phyloP scores from a whole-genome alignment of 2,888 invertebrate genomes.

The Tinea trinotella region DNA sequence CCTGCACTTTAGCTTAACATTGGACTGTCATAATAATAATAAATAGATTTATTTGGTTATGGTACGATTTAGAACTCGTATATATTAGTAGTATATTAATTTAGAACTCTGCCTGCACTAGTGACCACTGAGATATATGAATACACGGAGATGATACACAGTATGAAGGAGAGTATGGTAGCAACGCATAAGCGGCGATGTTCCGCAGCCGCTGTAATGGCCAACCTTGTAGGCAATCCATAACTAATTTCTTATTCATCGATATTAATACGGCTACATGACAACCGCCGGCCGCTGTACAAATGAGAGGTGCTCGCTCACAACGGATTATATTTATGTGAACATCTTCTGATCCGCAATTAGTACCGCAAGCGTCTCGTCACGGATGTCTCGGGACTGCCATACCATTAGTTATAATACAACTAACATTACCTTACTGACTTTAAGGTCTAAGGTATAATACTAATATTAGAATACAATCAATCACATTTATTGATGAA shows the following conservation, averaged over 20 bases:
- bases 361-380: conserved; percentile 44
- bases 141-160: conserved; percentile 1
- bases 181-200: conserved; percentile 1
- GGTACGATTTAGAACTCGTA: no score
- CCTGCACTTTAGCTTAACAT: no score
- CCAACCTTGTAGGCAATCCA: conserved; percentile 64
- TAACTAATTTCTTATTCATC: conserved; percentile 72
- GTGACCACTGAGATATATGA: neutral
- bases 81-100: no score
- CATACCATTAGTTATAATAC: conserved; percentile 3
- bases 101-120: neutral
- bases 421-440: neutral
- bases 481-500: neutral
- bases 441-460: neutral
- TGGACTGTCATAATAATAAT: no score
- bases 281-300: conserved; percentile 62
- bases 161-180: neutral
- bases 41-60: neutral
- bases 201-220: conserved; percentile 39
- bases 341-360: conserved; percentile 62
- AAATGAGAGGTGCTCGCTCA: conserved; percentile 60
- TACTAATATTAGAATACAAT: neutral
- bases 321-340: conserved; percentile 64
- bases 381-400: conserved; percentile 16
- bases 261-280: conserved; percentile 67